Evolutionary conservation across 2,113 vertebrate genomes (phyloP), one percentile per base, ranked within the genome.

Genomic region (Xiphophorus hellerii): DNA sequence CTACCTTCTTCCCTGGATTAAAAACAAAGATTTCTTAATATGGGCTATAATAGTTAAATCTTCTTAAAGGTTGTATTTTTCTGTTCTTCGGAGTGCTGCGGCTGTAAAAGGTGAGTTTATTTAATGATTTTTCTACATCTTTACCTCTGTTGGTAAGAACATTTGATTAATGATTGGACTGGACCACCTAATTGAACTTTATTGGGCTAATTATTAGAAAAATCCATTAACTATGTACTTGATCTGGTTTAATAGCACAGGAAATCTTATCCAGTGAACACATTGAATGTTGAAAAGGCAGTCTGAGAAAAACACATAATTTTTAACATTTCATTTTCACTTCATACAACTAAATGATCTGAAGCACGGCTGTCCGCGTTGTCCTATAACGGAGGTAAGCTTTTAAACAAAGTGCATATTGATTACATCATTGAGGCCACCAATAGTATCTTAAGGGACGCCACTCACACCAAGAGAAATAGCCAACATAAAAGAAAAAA

Each of bases 391-490:
- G 80, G 69, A 84, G 73, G 71, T 62, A 48, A 87, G 71, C 73
- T 78, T 62, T 76, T 64, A 17, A 86, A 87, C 89, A 92, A 89
- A 92, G 87, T 92, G 90, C 88, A 91, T 87, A 82, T 86, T 89
- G 30, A 87, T 73, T 88, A 85, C 74, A 83, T 81, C 62, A 22
- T 87, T 66, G 71, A 90, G 85, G 86, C 86, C 90, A 91, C 84
- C 33, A 44, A 89, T 82, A 83, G 77, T n/a, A 85, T 74, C 54
- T 61, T 73, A 65, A 82, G 69, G 65, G 82, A 76, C 81, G 63
- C 85, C 63, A 69, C 70, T 84, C 72, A 82, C 74, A 78, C 74
- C 81, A 85, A 84, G 29, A 80, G 62, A 85, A 33, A 80, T 44
- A 71, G 79, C 62, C 67, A 68, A 78, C 78, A 84, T 58, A 81